These are phyloP conservation scores for Agelaius tricolor DNA, from an alignment of 2,113 vertebrate genomes.

Conservation along the genomic window DNA sequence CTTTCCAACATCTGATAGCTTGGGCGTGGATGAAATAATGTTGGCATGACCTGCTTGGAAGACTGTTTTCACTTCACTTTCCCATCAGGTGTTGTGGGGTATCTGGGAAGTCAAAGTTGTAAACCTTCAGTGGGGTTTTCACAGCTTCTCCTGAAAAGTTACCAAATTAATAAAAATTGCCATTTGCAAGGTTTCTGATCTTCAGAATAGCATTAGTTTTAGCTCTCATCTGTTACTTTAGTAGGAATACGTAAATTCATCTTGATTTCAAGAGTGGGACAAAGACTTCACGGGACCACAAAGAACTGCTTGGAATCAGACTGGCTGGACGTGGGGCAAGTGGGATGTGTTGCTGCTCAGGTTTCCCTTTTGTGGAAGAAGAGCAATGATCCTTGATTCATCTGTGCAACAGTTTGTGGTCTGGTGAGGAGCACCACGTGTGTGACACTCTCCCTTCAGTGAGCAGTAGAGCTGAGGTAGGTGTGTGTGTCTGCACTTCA, in stretches of 20 bases:
- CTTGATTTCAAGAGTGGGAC: background rate
- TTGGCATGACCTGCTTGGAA: background rate
- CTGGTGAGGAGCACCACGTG: background rate
- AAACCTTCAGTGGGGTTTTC: background rate
- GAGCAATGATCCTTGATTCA: background rate
- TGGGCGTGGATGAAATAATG: background rate
- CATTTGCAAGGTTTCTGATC: background rate
- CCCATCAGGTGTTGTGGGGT: background rate
- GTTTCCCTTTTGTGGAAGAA: background rate
- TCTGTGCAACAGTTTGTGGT: background rate
- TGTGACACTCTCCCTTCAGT: background rate
- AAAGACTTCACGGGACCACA: background rate
- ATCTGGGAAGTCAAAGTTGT: background rate
- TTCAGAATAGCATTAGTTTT: background rate
- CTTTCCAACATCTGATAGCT: background rate
- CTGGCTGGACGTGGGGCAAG: background rate
- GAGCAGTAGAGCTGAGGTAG: fast-evolving
- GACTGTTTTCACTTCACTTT: background rate
- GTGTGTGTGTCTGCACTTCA: background rate
- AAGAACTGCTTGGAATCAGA: background rate
- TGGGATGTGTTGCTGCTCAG: background rate
- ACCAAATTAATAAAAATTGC: background rate
- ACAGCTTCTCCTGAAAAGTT: background rate
- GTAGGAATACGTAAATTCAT: background rate
- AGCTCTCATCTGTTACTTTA: background rate